These are phyloP conservation scores for Oxytorus armatus DNA, from an alignment of 2,888 invertebrate genomes.

Conservation along the genomic window DNA sequence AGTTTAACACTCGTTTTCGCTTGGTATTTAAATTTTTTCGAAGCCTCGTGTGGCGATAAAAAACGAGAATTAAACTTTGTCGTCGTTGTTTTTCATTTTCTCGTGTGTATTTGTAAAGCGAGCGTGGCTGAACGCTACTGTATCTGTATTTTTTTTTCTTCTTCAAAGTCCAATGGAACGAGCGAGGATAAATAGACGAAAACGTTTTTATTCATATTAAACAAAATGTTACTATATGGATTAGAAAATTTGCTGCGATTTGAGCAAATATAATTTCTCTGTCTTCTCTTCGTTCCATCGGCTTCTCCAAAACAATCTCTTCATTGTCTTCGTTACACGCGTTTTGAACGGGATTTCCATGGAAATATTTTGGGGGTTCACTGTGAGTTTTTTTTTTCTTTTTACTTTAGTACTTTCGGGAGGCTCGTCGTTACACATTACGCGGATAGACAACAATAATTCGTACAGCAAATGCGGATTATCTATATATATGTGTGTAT, in stretches of 20 bases:
- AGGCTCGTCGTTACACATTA: conserved; percentile 64
- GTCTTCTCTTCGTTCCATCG: conserved; percentile 2
- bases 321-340: conserved; percentile 53
- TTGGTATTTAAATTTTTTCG: neutral
- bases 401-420: conserved; percentile 33
- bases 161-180: conserved; percentile 25
- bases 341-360: conserved; percentile 57
- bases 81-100: conserved; percentile 14
- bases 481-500: conserved; percentile 54
- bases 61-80: conserved; percentile 8
- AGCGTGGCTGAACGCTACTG: conserved; percentile 58
- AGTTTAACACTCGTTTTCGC: conserved; percentile 12
- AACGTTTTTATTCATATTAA: neutral
- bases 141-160: conserved; percentile 36
- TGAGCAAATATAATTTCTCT: neutral
- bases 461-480: conserved; percentile 64
- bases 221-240: neutral
- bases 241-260: conserved; percentile 6
- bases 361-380: conserved; percentile 22
- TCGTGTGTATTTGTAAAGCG: conserved; percentile 32
- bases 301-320: conserved; percentile 37
- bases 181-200: conserved; percentile 17
- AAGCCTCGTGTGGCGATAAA: neutral
- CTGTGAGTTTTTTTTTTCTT: conserved; percentile 25
- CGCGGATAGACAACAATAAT: conserved; percentile 65